Evolutionary conservation across 2,113 vertebrate species (phyloP).

Genomic region (Caracal caracal): DNA sequence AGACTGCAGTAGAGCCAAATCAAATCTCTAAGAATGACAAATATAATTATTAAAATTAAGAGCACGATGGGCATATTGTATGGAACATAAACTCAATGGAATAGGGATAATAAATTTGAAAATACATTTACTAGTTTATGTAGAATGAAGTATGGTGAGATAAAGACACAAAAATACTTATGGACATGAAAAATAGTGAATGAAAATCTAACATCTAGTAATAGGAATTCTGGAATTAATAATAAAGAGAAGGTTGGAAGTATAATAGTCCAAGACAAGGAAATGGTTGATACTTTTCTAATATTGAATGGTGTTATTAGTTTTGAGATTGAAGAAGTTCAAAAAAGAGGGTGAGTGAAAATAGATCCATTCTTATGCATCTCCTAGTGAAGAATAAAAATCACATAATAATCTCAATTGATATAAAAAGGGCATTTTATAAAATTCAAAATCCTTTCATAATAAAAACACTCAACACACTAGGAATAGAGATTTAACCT

Average conservation of each 20-base stretch:
- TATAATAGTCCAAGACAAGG: neutral
- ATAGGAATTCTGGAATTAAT: neutral
- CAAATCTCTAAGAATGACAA: neutral
- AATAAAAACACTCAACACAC: neutral
- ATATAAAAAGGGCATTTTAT: neutral
- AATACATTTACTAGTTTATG: neutral
- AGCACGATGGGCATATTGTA: neutral
- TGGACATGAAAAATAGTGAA: neutral
- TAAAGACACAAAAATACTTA: neutral
- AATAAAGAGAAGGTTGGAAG: neutral
- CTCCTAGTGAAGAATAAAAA: neutral
- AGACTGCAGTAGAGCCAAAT: neutral
- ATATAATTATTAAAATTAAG: neutral
- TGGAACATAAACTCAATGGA: neutral
- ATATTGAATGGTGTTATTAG: neutral
- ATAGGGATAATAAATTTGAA: neutral
- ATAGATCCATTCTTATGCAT: neutral
- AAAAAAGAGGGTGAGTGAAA: neutral
- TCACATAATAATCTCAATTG: neutral
- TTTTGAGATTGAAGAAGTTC: neutral
- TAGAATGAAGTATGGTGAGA: neutral
- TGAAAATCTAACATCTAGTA: neutral
- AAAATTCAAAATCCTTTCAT: neutral
- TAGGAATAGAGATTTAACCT: neutral
- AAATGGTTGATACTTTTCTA: neutral